Evolutionary conservation across 2,797 vertebrate species (phyloP).

Genomic region (Scolopax rusticola): DNA sequence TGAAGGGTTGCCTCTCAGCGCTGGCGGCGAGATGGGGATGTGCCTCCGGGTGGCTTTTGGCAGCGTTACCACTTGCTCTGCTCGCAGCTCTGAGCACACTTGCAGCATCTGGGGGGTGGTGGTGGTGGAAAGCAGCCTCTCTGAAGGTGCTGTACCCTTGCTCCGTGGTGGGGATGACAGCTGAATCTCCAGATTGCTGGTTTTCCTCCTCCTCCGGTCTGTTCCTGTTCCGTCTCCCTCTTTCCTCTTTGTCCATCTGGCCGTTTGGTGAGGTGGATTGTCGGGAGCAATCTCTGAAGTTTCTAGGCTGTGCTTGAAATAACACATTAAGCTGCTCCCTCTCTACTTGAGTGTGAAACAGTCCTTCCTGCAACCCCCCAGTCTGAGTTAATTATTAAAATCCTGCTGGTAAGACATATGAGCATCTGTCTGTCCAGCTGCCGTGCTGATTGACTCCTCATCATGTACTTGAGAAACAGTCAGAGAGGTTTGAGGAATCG

Average conservation of each 20-base stretch:
- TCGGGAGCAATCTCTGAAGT: background rate
- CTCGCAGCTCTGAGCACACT: fast-evolving
- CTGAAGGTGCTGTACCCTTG: background rate
- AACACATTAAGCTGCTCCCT: background rate
- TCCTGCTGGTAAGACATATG: slow-evolving; percentile 25
- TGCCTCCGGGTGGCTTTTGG: background rate
- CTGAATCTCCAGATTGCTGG: background rate
- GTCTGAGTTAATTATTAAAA: slow-evolving; percentile 60
- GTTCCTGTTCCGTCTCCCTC: background rate
- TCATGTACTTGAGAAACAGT: background rate
- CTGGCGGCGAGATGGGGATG: background rate
- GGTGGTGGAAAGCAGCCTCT: background rate
- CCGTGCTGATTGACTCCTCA: background rate
- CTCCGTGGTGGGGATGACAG: background rate
- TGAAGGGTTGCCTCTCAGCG: background rate
- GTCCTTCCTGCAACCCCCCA: background rate
- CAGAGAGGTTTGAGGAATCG: background rate
- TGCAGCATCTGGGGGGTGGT: background rate
- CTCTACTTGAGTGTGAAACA: background rate
- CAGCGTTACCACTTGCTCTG: background rate
- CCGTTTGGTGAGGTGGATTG: background rate
- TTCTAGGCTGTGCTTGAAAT: background rate
- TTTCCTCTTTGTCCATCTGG: background rate
- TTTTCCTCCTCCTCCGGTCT: background rate
- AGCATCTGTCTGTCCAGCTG: slow-evolving; percentile 66